These are phyloP conservation scores for Coregonus clupeaformis DNA, from an alignment of 2,113 vertebrate genomes.

Conservation along the genomic window DNA sequence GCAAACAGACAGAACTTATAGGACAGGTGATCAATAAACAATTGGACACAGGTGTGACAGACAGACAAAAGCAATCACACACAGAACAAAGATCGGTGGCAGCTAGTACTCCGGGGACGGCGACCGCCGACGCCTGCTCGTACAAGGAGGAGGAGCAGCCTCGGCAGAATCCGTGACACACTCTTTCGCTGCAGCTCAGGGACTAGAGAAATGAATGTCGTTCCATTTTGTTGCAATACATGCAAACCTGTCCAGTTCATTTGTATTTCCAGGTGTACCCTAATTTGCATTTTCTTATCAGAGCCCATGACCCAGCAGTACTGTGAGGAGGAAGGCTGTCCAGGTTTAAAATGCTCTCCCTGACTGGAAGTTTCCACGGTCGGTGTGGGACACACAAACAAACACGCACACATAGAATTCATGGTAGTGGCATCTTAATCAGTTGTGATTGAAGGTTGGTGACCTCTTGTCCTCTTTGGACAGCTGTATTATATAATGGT, in stretches of 20 bases:
- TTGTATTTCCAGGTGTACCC: constrained; percentile 33
- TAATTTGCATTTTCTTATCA: constrained; percentile 13
- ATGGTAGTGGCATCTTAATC: background rate
- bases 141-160: no score
- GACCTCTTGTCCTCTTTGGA: background rate
- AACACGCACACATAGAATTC: background rate
- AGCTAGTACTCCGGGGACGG: no score
- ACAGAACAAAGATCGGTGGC: no score
- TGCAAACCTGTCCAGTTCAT: constrained; percentile 28
- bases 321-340: background rate
- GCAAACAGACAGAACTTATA: no score
- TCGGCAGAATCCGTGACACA: no score
- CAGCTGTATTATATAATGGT: background rate
- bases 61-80: no score
- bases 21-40: no score
- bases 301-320: background rate
- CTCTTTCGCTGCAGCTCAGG: background rate
- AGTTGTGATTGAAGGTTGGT: background rate
- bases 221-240: constrained; percentile 30
- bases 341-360: no score
- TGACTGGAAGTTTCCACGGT: no score
- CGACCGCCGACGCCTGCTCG: no score
- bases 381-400: background rate
- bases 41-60: no score
- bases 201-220: background rate